Conservation (phyloP, 2,113 vertebrate species). For the Carlito syrichta region DNA sequence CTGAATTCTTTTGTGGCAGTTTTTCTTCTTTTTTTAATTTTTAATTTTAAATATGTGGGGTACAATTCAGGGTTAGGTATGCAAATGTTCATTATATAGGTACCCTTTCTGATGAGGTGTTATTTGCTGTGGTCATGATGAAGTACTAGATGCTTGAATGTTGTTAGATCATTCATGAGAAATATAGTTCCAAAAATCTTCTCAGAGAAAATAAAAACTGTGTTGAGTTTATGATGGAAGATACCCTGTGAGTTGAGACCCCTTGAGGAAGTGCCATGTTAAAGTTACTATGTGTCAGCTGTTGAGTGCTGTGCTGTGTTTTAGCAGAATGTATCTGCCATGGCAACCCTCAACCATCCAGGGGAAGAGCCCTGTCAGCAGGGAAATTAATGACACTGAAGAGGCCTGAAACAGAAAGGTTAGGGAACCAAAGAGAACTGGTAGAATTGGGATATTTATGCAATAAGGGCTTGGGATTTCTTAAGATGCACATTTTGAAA, state of each 20-base stretch:
- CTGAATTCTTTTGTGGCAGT: too few species aligned
- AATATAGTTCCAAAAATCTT: background rate
- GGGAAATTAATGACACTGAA: background rate
- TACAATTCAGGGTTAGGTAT: too few species aligned
- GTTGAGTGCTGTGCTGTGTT: background rate
- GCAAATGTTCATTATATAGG: too few species aligned
- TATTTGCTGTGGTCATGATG: too few species aligned
- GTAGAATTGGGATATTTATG: background rate
- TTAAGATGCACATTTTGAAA: background rate
- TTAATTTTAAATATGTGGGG: too few species aligned
- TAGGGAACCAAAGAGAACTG: background rate
- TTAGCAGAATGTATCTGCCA: conserved; percentile 7
- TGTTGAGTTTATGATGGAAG: background rate
- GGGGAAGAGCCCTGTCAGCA: background rate
- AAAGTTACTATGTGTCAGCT: background rate
- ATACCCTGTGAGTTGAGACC: background rate
- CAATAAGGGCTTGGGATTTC: background rate
- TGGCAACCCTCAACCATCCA: conserved; percentile 5
- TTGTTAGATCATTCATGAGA: background rate
- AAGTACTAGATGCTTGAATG: background rate
- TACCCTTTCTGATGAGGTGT: too few species aligned
- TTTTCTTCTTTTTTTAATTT: too few species aligned
- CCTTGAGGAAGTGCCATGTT: background rate
- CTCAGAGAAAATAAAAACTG: background rate
- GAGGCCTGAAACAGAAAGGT: background rate